Evolutionary conservation across 1,140 invertebrate genomes (phyloP), one percentile per base, ranked within the genome.

Genomic region (Conus ventricosus): DNA sequence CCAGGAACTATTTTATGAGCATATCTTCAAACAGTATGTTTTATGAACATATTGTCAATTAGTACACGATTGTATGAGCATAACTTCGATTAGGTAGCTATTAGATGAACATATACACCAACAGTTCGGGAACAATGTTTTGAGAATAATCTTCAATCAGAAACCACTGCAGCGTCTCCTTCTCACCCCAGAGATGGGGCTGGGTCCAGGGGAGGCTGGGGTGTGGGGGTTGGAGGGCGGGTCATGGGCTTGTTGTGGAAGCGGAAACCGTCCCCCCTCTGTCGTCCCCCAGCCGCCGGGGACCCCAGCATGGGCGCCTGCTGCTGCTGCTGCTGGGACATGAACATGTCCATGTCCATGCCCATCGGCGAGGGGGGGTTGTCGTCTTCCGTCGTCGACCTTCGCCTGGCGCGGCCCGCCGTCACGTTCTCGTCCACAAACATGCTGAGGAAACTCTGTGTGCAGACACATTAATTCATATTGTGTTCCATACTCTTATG

Each of bases 341-440:
- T 91, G 87, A 94, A 94, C 83, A 94, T 91, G 86, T 95, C 95
- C 57, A 95, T 90, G 76, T 96, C 95, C 83, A 98, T 97, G 95
- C 97, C 96, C 10, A 97, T 97, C 87, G 98, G 97, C 0, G 98
- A 99, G 0, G 98, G 97, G 17, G 98, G 98, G 96, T 99, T 99
- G 92, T 99, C 98, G 93, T 99, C 98, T 94, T 99, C 98, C 23
- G 97, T 98, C 89, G 99, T 97, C 7, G 97, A 98, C 85, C 97
- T 96, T 4, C 98, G 95, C 75, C 98, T 95, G 23, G 93, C 94
- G 89, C 94, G 97, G 97, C 63, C 97, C 96, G 97, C 97, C 13
- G 91, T 91, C 15, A 93, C 92, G 87, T 96, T 97, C 93, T 99
- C 98, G 91, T 99, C 98, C 15, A 98, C 98, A 94, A 99, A 99